These are phyloP conservation scores for Enteromius unitaeniatus DNA, from an alignment of 2,797 vertebrate genomes.

Conservation along the genomic window DNA sequence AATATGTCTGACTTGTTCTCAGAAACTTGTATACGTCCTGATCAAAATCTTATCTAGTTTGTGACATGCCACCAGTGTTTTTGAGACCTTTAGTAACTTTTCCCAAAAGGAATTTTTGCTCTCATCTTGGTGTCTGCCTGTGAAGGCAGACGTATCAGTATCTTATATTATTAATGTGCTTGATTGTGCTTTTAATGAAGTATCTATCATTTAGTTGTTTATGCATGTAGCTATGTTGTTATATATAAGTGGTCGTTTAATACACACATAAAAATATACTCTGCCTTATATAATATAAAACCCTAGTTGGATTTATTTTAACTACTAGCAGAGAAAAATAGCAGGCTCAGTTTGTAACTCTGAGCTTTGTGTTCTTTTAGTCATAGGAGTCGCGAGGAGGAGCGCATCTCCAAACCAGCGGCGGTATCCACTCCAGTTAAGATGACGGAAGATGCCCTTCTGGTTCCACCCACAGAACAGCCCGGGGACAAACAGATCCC, in stretches of 20 bases:
- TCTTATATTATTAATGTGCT: not conserved
- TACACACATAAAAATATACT: not conserved
- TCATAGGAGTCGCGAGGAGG: slow-evolving; percentile 92
- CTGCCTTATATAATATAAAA: not conserved
- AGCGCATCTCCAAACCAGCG: slow-evolving; percentile 86
- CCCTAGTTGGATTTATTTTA: too few species aligned
- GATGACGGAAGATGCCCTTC: slow-evolving; percentile 80
- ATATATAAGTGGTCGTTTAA: not conserved
- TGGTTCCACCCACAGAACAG: slow-evolving; percentile 86
- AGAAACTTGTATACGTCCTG: not conserved
- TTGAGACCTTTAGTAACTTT: not conserved
- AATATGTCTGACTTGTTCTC: not conserved
- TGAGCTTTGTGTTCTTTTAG: slow-evolving; percentile 65
- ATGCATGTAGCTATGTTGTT: not conserved
- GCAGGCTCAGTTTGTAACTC: not conserved
- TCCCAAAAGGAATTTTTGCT: not conserved
- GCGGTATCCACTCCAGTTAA: slow-evolving; percentile 87
- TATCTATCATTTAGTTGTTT: not conserved
- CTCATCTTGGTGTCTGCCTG: not conserved
- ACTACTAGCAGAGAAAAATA: not conserved
- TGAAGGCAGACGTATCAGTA: not conserved
- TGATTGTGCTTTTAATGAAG: not conserved
- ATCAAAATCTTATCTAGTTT: not conserved
- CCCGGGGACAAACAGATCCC: slow-evolving; percentile 87
- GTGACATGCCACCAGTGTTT: not conserved